Evolutionary conservation across 2,797 vertebrate species (phyloP), one percentile per base, ranked within the genome.

Genomic region (Anguilla pacifica): DNA sequence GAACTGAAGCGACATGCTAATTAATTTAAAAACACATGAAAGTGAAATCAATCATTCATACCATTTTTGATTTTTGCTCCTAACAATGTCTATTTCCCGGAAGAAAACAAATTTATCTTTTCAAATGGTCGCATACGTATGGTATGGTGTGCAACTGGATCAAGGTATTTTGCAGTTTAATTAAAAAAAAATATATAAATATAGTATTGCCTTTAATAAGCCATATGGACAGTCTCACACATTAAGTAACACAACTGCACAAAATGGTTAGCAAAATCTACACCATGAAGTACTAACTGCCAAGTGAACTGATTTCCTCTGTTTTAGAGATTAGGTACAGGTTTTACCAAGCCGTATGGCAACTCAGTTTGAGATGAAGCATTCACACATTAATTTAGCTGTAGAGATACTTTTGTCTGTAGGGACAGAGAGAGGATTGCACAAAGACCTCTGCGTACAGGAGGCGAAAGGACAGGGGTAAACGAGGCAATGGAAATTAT

Each of bases 401-500:
- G 46, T 49, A 25, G 43, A 25, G 79, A 2, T n/a, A 51, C 79
- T 49, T 49, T 17, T 22, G 19, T 22, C 39, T 49, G 77, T 49
- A 46, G 22, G 19, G 46, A 31, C 6, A 51, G 6, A 82, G 46
- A 10, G 7, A 82, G 22, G 6, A 25, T 13, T 82, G 79, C 79
- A 49, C 46, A 82, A 82, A 51, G 79, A 46, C 15, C 35, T 79
- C 74, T 46, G 74, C 6, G 15, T 19, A 79, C 35, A 43, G 35
- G 17, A 6, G 17, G 35, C 6, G 15, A 43, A 39, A 46, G 74
- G 74, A 79, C 74, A 79, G 74, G 35, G 39, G 74, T 19, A 43
- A 79, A 79, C 74, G n/a, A 19, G 39, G 74, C 74, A 79, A 17
- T 79, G 74, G 74, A 79, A 79, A 43, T 79, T 43, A 79, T 43